These are phyloP conservation scores for Megaceryle maxima DNA, from an alignment of 2,113 vertebrate species.

Conservation along the genomic window DNA sequence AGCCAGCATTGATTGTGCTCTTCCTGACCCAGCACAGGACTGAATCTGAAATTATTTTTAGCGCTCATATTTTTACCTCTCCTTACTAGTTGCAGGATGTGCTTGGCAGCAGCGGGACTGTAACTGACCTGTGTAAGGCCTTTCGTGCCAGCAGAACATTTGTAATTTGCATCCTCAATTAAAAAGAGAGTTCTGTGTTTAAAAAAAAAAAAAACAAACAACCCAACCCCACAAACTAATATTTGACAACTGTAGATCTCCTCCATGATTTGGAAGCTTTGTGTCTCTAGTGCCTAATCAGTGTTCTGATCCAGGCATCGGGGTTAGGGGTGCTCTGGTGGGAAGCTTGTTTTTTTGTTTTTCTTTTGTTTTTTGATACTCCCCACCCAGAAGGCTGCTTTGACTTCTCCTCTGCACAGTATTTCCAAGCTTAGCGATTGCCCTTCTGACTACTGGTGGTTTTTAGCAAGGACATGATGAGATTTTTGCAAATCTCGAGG, in stretches of 20 bases:
- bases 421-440: not conserved
- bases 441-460: not conserved
- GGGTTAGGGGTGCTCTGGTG: not conserved
- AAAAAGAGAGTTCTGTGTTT: not conserved
- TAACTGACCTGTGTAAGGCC: not conserved
- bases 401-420: not conserved
- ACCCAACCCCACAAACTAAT: too few species aligned
- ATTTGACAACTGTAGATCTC: not conserved
- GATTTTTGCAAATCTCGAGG: not conserved
- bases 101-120: not conserved
- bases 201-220: too few species aligned
- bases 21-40: not conserved
- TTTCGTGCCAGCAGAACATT: not conserved
- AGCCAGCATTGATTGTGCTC: not conserved
- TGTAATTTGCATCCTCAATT: not conserved
- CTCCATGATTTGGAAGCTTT: not conserved
- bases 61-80: not conserved
- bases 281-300: not conserved
- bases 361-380: not conserved
- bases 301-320: not conserved
- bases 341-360: not conserved
- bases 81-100: not conserved
- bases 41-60: slow-evolving; percentile 32
- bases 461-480: not conserved
- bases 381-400: not conserved